phyloP scores from a whole-genome alignment of 2,888 invertebrate species.

The Agonopterix arenella region DNA sequence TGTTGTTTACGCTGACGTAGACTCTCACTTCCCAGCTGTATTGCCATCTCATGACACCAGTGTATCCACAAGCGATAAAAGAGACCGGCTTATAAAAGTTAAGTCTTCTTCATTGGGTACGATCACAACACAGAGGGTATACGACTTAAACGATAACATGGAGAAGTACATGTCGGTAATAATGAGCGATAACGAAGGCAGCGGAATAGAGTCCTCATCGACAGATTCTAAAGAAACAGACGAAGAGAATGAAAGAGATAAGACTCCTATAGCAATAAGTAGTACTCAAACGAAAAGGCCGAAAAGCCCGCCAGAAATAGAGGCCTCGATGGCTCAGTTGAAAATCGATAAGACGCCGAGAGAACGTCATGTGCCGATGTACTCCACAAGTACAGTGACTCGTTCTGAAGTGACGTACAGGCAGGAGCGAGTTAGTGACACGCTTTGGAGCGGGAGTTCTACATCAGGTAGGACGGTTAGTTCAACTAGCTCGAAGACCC shows the following conservation, averaged over 20 bases:
- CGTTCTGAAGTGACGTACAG: conserved; percentile 33
- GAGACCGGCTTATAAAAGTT: background rate
- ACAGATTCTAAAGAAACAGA: conserved; percentile 12
- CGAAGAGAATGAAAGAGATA: too few species aligned
- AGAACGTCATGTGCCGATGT: conserved; percentile 12
- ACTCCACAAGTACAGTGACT: conserved; percentile 40
- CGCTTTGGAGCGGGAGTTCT: conserved; percentile 34
- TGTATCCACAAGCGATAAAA: conserved; percentile 20
- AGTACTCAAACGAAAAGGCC: conserved; percentile 14
- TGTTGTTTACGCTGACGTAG: conserved; percentile 33
- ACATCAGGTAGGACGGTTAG: conserved; percentile 32
- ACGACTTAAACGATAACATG: conserved; percentile 55
- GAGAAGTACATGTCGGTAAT: conserved; percentile 55
- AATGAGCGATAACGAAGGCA: conserved; percentile 39
- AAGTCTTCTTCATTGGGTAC: conserved; percentile 38
- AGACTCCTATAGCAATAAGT: conserved; percentile 4
- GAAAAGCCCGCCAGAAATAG: conserved; percentile 51
- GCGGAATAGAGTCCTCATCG: conserved; percentile 12
- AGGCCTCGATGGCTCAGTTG: conserved; percentile 50
- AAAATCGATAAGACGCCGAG: conserved; percentile 27
- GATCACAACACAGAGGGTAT: conserved; percentile 44
- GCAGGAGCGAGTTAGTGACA: conserved; percentile 30
- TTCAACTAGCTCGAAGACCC: conserved; percentile 40
- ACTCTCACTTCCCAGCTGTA: conserved; percentile 38
- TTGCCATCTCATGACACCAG: conserved; percentile 30